Evolutionary conservation across 2,888 invertebrate species (phyloP).

Genomic region (Synanthedon tipuliformis): DNA sequence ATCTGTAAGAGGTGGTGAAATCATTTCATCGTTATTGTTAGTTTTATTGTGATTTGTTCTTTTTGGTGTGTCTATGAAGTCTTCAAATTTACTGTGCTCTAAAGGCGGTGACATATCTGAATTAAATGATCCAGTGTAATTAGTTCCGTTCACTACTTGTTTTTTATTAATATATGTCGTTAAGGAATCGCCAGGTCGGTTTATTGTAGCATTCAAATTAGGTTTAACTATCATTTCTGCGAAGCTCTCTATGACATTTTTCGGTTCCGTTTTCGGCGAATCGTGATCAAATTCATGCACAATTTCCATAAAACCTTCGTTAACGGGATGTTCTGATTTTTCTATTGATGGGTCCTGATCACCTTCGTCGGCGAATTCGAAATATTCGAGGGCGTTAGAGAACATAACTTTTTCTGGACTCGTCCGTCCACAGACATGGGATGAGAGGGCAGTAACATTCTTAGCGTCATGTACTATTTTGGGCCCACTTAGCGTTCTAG

Average conservation of each 20-base stretch:
- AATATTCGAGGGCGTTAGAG: constrained; percentile 77
- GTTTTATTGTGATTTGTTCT: background rate
- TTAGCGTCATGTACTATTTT: constrained; percentile 50
- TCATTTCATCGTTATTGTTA: background rate
- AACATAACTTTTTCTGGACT: constrained; percentile 43
- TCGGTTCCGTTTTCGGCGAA: constrained; percentile 52
- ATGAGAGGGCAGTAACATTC: constrained; percentile 43
- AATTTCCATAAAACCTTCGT: constrained; percentile 55
- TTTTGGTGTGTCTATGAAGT: background rate
- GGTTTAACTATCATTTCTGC: constrained; percentile 48
- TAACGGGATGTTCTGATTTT: constrained; percentile 40
- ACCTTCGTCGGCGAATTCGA: constrained; percentile 89
- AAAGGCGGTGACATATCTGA: background rate
- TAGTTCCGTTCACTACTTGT: too few species aligned
- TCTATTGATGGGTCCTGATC: constrained; percentile 82
- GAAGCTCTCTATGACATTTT: constrained; percentile 69
- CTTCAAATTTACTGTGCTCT: background rate
- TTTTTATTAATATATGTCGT: too few species aligned
- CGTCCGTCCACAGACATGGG: constrained; percentile 55
- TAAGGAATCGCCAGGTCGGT: background rate
- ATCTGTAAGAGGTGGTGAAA: background rate
- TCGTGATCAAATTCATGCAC: constrained; percentile 48
- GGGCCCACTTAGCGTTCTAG: constrained; percentile 42
- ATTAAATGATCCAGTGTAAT: background rate
- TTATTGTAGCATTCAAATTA: constrained; percentile 9